Conservation (phyloP, 2,113 vertebrate genomes). For the Serilophus lunatus region DNA sequence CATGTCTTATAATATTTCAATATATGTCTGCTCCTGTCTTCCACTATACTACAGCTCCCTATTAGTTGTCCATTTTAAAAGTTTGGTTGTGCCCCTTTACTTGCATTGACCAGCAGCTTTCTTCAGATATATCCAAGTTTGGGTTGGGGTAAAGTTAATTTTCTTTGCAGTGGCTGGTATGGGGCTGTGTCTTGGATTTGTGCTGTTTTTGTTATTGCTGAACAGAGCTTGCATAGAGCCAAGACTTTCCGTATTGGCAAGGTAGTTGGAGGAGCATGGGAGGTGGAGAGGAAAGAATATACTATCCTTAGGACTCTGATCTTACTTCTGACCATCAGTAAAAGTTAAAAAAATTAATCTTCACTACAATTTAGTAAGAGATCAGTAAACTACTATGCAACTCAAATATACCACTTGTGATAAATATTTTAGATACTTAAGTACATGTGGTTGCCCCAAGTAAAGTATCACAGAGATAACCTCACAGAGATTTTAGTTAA, state of each 20-base stretch:
- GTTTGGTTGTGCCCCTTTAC: too few species aligned
- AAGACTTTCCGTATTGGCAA: neutral
- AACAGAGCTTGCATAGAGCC: neutral
- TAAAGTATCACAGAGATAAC: neutral
- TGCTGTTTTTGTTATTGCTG: neutral
- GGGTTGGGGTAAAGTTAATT: neutral
- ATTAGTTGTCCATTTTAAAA: too few species aligned
- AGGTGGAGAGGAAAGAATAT: neutral
- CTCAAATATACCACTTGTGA: neutral
- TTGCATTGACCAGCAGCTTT: neutral
- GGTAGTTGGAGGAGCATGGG: neutral
- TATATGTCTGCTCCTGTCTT: too few species aligned
- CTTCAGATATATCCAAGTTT: neutral
- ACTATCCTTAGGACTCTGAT: neutral
- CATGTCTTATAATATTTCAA: too few species aligned
- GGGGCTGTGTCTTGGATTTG: neutral
- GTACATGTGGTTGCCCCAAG: neutral
- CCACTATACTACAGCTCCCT: too few species aligned
- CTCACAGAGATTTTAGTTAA: neutral
- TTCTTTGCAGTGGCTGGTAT: neutral
- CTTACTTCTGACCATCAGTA: neutral
- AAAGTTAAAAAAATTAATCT: neutral
- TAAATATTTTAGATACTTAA: neutral
- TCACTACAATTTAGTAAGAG: neutral
- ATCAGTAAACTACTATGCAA: neutral